Percentiles rank a stretch among this genome's conserved stretches.
Evolutionary conservation across 1,140 invertebrate species (phyloP).

Genomic region (Hylaeus anthracinus): DNA sequence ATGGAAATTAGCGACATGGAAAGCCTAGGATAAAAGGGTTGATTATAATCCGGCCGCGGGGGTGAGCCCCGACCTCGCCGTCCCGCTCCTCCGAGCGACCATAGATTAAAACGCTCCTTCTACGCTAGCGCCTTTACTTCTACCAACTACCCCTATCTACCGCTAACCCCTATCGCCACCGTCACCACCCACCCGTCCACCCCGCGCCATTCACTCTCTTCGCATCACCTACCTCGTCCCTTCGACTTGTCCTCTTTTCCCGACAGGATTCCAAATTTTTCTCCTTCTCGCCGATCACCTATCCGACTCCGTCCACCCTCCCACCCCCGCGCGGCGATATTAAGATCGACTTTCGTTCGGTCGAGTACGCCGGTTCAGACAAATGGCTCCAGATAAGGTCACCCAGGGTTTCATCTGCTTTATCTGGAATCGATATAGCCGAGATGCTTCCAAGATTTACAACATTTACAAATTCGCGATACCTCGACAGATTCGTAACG

Average conservation of each 20-base stretch:
- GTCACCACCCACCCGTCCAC: conserved; percentile 9
- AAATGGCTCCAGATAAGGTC: conserved; percentile 1
- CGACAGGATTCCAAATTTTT: conserved; percentile 36
- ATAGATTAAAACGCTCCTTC: conserved; percentile 81
- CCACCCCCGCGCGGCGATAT: conserved; percentile 52
- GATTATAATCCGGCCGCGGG: conserved; percentile 80
- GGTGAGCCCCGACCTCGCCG: conserved; percentile 68
- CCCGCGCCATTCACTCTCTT: conserved; percentile 39
- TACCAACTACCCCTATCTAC: conserved; percentile 57
- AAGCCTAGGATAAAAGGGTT: conserved; percentile 82
- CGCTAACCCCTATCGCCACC: conserved; percentile 28
- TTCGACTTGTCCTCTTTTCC: conserved; percentile 19
- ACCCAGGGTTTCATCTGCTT: neutral
- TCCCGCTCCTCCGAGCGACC: conserved; percentile 75
- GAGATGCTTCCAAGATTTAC: conserved; percentile 6
- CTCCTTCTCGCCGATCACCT: conserved; percentile 39
- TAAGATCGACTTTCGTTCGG: conserved; percentile 63
- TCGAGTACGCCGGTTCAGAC: neutral
- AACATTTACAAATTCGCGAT: no score
- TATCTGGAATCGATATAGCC: conserved; percentile 5
- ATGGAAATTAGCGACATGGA: conserved; percentile 82
- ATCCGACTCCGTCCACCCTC: conserved; percentile 21
- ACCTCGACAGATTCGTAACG: no score
- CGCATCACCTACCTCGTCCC: conserved; percentile 43
- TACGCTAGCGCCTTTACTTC: conserved; percentile 77